Evolutionary conservation across 2,888 invertebrate genomes (phyloP), one percentile per base, ranked within the genome.

Genomic region (Slavum lentiscoides): DNA sequence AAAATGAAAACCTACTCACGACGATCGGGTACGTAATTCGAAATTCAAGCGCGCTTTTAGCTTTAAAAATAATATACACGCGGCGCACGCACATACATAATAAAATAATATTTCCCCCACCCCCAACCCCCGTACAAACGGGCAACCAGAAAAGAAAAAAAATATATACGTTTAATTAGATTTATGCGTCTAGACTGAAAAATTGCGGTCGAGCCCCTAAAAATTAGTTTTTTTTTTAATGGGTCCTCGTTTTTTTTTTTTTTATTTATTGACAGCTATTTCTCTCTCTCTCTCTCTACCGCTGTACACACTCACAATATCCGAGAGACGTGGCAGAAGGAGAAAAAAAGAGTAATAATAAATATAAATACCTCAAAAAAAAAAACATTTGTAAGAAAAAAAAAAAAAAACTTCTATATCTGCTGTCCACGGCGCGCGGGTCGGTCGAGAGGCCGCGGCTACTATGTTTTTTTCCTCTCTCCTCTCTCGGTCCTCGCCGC

Each of bases 111-210:
- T 37, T 70, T 70, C 70, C 37, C 30, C 59, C 13, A 62, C 43
- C 72, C 55, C 30, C 30, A 30, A 30, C 30, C 30, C 30, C 64
- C 43, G 62, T 72, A 58, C 43, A 9, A 7, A 9, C 43, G 43
- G 76, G 58, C 62, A 62, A 61, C 69, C 77, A 61, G 9, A 68
- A 67, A 59, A 74, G 30, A 30, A 30, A 30, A 30, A 30, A 30
- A 30, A 43, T 43, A 43, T 13, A 8, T 43, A 77, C 69, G 80
- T 80, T 80, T 80, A 80, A 80, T 80, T 80, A 80, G 80, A 80
- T 80, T 80, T 80, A 80, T 80, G 80, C 58, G 80, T 80, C 80
- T 80, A 80, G 80, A 80, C 80, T 80, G 80, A 80, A 43, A 72
- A 80, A 80, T 80, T 72, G 80, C 80, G 80, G 80, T 80, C 62